These are phyloP conservation scores for Corythoichthys intestinalis DNA, from an alignment of 2,113 vertebrate species.

Conservation along the genomic window DNA sequence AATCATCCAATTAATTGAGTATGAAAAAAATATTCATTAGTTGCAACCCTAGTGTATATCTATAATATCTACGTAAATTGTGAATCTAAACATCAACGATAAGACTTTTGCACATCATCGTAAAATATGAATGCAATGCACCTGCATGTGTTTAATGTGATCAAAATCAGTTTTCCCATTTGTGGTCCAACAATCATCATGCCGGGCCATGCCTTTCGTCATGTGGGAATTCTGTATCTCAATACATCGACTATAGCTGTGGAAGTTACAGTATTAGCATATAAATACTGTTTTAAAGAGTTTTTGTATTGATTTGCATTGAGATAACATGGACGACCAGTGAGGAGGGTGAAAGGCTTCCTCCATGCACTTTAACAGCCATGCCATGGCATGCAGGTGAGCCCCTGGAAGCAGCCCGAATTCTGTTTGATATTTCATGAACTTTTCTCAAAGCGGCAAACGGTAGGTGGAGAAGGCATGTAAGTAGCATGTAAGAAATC, in stretches of 20 bases:
- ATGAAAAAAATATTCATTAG: no score
- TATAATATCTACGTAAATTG: no score
- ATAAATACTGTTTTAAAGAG: background rate
- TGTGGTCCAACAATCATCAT: conserved; percentile 18
- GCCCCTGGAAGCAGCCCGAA: conserved; percentile 19
- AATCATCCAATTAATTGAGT: no score
- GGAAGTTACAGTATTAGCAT: background rate
- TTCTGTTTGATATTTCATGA: conserved; percentile 29
- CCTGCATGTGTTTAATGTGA: background rate
- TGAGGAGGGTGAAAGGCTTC: background rate
- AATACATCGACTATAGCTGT: conserved; percentile 22
- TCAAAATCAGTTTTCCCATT: background rate
- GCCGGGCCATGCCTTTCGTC: conserved; percentile 38
- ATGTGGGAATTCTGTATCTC: conserved; percentile 18
- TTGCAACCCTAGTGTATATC: no score
- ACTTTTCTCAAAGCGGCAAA: conserved; percentile 16
- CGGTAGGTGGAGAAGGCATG: conserved; percentile 5
- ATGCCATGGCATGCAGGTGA: conserved; percentile 57
- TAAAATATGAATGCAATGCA: background rate
- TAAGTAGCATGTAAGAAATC: background rate
- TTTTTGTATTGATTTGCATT: conserved; percentile 24
- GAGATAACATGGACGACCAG: conserved; percentile 31
- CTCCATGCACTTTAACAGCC: conserved; percentile 53
- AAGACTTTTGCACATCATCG: conserved; percentile 2
- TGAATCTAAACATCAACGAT: background rate